Conservation (phyloP, 2,113 vertebrate species). For the Thryonomys swinderianus region DNA sequence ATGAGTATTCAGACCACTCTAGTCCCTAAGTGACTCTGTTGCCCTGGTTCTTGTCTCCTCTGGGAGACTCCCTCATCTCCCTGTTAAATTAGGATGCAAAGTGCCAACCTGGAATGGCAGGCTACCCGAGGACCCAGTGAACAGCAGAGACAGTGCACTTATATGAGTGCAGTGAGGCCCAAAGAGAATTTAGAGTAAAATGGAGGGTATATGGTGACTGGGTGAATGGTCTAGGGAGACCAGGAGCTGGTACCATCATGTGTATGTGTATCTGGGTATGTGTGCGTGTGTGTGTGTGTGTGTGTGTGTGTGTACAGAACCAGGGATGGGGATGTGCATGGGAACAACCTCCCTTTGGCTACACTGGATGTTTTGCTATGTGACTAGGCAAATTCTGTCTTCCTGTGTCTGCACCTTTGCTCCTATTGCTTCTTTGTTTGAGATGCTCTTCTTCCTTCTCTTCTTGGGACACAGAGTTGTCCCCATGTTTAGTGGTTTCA, state of each 20-base stretch:
- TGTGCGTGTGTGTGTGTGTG: rapidly evolving
- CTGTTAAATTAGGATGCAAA: background rate
- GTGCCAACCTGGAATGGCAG: background rate
- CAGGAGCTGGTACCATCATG: too few species aligned
- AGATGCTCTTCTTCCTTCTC: background rate
- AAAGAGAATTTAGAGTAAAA: background rate
- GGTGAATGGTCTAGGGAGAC: background rate
- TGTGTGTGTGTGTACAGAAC: background rate
- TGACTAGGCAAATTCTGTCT: background rate
- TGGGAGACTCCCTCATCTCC: background rate
- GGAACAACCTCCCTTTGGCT: background rate
- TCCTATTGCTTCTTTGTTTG: background rate
- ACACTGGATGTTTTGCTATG: background rate
- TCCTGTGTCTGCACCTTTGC: background rate
- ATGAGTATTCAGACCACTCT: too few species aligned
- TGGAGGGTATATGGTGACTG: background rate
- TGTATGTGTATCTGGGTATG: background rate
- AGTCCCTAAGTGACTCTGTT: background rate
- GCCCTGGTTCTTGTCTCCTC: background rate
- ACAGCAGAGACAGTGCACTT: rapidly evolving
- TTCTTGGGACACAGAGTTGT: background rate
- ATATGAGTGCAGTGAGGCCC: background rate
- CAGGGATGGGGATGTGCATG: rapidly evolving
- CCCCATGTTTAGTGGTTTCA: too few species aligned
- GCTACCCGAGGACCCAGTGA: background rate